Evolutionary conservation across 2,797 vertebrate species (phyloP).

Genomic region (Acanthiza pusilla): DNA sequence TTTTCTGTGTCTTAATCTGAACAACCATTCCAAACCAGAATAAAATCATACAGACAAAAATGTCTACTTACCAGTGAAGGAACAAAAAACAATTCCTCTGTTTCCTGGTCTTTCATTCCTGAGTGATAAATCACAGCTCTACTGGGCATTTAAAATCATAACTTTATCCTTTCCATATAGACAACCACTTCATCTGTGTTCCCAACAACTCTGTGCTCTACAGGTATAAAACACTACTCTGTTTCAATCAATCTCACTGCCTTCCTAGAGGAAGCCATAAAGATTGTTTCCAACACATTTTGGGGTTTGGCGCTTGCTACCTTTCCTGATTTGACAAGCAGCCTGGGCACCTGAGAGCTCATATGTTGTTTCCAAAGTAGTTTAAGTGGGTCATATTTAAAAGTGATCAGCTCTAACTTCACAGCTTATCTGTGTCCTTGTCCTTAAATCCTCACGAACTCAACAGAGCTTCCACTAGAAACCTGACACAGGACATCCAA

Average conservation of each 20-base stretch:
- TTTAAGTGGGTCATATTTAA: neutral
- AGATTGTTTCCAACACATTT: neutral
- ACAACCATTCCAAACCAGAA: neutral
- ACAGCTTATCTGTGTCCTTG: neutral
- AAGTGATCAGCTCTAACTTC: neutral
- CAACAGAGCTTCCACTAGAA: neutral
- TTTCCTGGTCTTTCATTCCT: neutral
- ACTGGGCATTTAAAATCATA: neutral
- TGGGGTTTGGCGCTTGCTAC: neutral
- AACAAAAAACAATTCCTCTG: neutral
- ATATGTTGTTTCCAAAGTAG: neutral
- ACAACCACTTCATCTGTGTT: neutral
- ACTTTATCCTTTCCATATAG: neutral
- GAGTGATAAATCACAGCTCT: neutral
- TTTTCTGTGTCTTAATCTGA: neutral
- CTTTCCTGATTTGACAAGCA: neutral
- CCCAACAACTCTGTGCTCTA: neutral
- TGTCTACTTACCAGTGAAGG: neutral
- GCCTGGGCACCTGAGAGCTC: neutral
- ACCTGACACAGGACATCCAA: neutral
- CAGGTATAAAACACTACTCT: neutral
- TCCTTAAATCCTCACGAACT: neutral
- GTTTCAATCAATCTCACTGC: neutral
- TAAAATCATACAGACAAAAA: neutral
- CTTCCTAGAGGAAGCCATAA: neutral